phyloP scores from a whole-genome alignment of 2,888 invertebrate genomes.

The Apodemia hepburni region DNA sequence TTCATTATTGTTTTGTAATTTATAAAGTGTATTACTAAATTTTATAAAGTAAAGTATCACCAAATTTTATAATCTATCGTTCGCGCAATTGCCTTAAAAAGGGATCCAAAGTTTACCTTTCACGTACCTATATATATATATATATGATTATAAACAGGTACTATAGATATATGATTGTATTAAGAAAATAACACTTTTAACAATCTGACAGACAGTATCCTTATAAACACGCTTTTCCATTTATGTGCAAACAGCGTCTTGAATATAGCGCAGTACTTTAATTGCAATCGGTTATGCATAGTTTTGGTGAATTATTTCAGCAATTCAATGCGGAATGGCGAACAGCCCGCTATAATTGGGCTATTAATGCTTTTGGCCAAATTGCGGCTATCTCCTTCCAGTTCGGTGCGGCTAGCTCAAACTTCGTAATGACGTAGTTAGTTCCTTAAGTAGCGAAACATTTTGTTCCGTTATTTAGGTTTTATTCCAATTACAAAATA shows the following conservation, averaged over 20 bases:
- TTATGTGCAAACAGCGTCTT: not conserved
- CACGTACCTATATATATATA: too few relatives aligned
- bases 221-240: too few relatives aligned
- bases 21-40: too few relatives aligned
- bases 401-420: conserved; percentile 5
- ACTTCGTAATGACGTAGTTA: conserved; percentile 10
- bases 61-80: too few relatives aligned
- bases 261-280: not conserved
- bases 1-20: too few relatives aligned
- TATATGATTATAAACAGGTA: too few relatives aligned
- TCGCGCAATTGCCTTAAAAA: too few relatives aligned
- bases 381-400: conserved; percentile 13
- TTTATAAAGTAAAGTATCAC: too few relatives aligned
- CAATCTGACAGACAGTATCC: too few relatives aligned
- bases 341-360: conserved; percentile 11
- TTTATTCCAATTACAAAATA: not conserved
- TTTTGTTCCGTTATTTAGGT: not conserved
- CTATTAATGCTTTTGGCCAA: conserved; percentile 14
- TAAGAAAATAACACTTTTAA: too few relatives aligned
- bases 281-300: conserved; percentile 1
- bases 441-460: not conserved
- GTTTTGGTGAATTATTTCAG: conserved; percentile 9
- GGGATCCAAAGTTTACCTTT: too few relatives aligned
- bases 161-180: too few relatives aligned
- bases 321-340: conserved; percentile 9